Conservation (phyloP, 2,797 vertebrate species). For the Sebastes vulpes region DNA sequence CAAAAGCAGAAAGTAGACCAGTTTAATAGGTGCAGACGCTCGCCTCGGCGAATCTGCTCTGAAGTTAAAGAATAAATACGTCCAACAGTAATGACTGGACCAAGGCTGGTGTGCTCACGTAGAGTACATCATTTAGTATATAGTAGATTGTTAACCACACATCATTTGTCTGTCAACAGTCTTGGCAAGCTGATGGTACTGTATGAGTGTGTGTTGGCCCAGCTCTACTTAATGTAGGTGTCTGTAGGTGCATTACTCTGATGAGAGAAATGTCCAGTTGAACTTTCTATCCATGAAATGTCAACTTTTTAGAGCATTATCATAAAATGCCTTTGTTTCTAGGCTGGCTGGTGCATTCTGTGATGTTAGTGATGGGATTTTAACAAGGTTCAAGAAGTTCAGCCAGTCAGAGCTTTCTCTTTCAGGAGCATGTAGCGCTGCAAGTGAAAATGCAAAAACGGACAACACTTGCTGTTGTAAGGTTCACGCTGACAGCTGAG, state of each 20-base stretch:
- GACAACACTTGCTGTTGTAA: not conserved
- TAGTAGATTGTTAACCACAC: constrained; percentile 5
- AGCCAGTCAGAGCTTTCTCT: not conserved
- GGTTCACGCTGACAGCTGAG: not conserved
- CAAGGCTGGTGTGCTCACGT: constrained; percentile 11
- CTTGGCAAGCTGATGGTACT: not conserved
- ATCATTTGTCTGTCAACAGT: not conserved
- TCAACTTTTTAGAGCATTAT: not conserved
- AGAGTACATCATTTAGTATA: constrained; percentile 10
- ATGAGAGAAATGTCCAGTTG: not conserved
- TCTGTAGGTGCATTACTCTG: not conserved
- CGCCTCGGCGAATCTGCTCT: constrained; percentile 36
- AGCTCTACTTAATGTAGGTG: not conserved
- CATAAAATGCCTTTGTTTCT: not conserved
- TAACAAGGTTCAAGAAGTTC: not conserved
- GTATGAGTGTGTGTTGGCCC: constrained; percentile 1
- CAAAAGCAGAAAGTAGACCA: constrained; percentile 28
- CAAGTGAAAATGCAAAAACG: not conserved
- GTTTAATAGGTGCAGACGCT: constrained; percentile 44
- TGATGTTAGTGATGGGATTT: not conserved
- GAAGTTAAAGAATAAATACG: constrained; percentile 46
- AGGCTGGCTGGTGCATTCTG: not conserved
- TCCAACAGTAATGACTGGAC: constrained; percentile 9
- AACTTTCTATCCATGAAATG: not conserved
- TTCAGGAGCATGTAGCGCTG: not conserved